Evolutionary conservation across 1,140 invertebrate genomes (phyloP), one percentile per base, ranked within the genome.

Genomic region (Temnothorax longispinosus): DNA sequence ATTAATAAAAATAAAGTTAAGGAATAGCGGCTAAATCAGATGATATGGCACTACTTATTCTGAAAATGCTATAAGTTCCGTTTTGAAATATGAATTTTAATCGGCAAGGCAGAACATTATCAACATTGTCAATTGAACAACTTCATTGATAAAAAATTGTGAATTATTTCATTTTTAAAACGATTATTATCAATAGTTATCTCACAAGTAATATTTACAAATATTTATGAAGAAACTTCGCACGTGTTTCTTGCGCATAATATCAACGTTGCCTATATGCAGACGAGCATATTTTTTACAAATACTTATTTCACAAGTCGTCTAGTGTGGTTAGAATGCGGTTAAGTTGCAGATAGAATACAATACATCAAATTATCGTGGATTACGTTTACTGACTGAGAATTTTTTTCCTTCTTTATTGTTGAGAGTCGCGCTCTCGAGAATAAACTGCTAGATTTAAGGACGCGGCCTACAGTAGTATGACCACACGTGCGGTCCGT

Each of bases 391-490:
- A 32, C 2, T n/a, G 3, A 77, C 5, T 54, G 6, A 81, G 10
- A 54, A 15, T n/a, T 2, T 41, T 35, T 35, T 56, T 41, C 35
- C 11, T 47, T 21, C 13, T 56, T 65, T 80, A 44, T 1, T 27
- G 1, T n/a, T 60, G 3, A 13, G 1, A 27, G 2, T 38, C 18
- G 8, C 8, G 21, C 1, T 21, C 8, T 71, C 0, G 11, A 35
- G 18, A 72, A 56, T 58, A 35, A 60, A 60, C 5, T 60, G 5
- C 18, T 58, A 3, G 18, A 32, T 35, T 71, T 60, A 72, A 74
- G 21, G 35, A 35, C 11, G 52, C 18, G 11, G 8, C 18, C 8
- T 74, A 47, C 67, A 82, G 80, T 82, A 74, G 80, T 74, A 74
- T 11, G 18, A 74, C 50, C 27, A 35, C 27, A 54, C 38, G 54